Percentiles rank a stretch among this genome's conserved stretches.
Conservation (phyloP, 2,797 vertebrate genomes). For the Hapalemur alaotrensis region DNA sequence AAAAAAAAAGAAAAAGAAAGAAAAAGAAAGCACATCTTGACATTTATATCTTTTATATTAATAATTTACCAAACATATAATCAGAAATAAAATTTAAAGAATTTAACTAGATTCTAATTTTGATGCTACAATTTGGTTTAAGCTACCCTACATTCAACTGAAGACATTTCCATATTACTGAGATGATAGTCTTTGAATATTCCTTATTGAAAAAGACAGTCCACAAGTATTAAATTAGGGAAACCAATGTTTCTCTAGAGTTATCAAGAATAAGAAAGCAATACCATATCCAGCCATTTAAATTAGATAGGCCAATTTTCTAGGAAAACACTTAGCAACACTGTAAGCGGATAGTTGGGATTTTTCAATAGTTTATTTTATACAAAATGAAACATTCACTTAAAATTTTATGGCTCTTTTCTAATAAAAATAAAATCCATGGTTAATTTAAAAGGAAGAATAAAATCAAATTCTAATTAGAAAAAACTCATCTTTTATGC, state of each 20-base stretch:
- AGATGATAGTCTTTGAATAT: not conserved
- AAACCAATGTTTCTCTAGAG: not conserved
- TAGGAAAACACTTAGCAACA: not conserved
- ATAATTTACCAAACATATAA: not conserved
- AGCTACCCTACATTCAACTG: not conserved
- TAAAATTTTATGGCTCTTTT: not conserved
- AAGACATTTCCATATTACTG: not conserved
- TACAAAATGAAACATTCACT: not conserved
- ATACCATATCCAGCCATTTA: not conserved
- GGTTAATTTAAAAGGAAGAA: not conserved
- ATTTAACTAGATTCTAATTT: not conserved
- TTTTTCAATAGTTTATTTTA: not conserved
- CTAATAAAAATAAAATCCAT: not conserved
- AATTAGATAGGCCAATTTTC: not conserved
- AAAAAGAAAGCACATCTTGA: not conserved
- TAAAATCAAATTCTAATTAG: not conserved
- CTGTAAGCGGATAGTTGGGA: not conserved
- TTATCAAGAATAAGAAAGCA: not conserved
- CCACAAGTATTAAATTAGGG: not conserved
- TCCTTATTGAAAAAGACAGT: not conserved
- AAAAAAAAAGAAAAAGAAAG: not conserved
- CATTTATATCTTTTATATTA: not conserved
- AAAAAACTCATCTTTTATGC: not conserved
- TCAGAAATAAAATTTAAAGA: not conserved
- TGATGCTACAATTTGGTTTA: not conserved